Evolutionary conservation across 2,113 vertebrate genomes (phyloP).

Genomic region (Cinclus cinclus): DNA sequence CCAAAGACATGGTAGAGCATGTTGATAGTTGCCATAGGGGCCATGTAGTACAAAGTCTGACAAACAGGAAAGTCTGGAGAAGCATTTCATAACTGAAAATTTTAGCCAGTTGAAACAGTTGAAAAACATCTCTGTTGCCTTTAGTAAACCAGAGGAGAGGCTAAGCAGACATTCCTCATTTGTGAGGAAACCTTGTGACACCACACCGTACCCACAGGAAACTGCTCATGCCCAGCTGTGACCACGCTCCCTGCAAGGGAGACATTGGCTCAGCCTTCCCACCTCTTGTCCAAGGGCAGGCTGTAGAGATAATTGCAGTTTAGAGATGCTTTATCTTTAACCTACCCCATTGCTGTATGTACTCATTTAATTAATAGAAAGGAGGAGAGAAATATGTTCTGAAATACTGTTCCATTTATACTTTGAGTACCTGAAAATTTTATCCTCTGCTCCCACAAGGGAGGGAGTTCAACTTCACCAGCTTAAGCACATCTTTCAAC

Average conservation of each 20-base stretch:
- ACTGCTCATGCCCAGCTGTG: neutral
- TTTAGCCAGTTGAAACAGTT: neutral
- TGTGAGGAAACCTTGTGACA: neutral
- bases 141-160: neutral
- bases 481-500: neutral
- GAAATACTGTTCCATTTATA: neutral
- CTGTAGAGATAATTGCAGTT: neutral
- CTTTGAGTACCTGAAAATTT: neutral
- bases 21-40: neutral
- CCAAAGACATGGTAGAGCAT: neutral
- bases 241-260: neutral
- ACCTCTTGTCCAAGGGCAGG: neutral
- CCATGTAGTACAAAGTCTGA: neutral
- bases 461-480: neutral
- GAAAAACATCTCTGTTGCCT: neutral
- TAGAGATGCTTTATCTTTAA: neutral
- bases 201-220: neutral
- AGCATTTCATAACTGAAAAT: neutral
- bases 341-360: neutral
- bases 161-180: constrained; percentile 6
- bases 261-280: neutral
- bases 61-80: neutral
- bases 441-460: neutral
- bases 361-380: neutral
- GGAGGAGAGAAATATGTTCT: neutral